Evolutionary conservation across 2,888 invertebrate genomes (phyloP).

Genomic region (Scaptomyza tumidula): DNA sequence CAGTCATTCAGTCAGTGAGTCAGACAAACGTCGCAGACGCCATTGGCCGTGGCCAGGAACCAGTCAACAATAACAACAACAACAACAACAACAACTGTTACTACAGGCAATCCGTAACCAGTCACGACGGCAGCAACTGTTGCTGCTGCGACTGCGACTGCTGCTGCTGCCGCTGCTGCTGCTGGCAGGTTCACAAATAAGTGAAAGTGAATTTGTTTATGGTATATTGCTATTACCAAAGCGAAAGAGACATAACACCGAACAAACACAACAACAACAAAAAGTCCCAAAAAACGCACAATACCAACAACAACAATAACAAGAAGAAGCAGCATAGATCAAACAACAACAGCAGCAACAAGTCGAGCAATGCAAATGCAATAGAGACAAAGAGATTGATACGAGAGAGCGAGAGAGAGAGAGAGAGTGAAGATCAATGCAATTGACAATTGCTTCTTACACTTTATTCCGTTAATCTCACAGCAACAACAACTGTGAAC

Average conservation of each 20-base stretch:
- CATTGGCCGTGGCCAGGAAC: constrained; percentile 62
- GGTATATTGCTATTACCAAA: constrained; percentile 74
- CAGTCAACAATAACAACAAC: constrained; percentile 41
- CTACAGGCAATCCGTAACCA: constrained; percentile 19
- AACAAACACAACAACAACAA: constrained; percentile 11
- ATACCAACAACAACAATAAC: not conserved
- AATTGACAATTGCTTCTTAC: constrained; percentile 3
- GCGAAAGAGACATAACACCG: constrained; percentile 64
- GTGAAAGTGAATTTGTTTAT: constrained; percentile 79
- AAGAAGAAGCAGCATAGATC: constrained; percentile 3
- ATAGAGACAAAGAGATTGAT: not conserved
- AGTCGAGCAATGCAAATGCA: constrained; percentile 27
- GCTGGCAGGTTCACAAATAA: constrained; percentile 72
- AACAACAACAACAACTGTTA: not conserved
- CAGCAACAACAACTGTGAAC: constrained; percentile 17
- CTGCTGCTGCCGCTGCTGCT: constrained; percentile 9
- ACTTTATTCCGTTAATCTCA: constrained; percentile 20
- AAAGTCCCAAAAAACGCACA: not conserved
- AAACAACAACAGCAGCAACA: constrained; percentile 3
- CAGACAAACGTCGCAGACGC: constrained; percentile 43
- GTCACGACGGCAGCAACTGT: constrained; percentile 50
- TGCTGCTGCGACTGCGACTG: constrained; percentile 17
- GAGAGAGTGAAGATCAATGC: constrained; percentile 22
- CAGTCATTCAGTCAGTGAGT: constrained; percentile 74
- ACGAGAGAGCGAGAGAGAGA: not conserved